phyloP scores from a whole-genome alignment of 1,140 invertebrate genomes.

The Drosophila pallidifrons region DNA sequence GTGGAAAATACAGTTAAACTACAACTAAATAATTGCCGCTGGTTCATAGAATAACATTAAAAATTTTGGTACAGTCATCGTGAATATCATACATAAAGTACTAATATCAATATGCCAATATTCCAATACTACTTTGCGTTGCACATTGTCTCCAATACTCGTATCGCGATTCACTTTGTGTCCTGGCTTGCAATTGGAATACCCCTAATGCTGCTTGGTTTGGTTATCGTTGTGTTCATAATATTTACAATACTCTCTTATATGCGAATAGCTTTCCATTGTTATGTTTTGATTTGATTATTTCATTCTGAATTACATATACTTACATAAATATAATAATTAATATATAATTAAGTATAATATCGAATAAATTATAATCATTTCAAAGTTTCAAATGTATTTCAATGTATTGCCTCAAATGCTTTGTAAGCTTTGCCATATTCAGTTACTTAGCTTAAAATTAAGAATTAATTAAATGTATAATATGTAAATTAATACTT shows the following conservation, averaged over 20 bases:
- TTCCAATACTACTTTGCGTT: conserved; percentile 47
- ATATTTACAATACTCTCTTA: conserved; percentile 62
- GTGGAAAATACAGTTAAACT: conserved; percentile 68
- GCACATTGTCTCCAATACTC: conserved; percentile 20
- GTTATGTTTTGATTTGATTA: conserved; percentile 48
- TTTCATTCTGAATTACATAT: conserved; percentile 28
- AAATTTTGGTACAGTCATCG: conserved; percentile 84
- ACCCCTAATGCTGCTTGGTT: conserved; percentile 62
- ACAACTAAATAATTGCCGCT: conserved; percentile 68
- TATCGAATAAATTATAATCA: conserved; percentile 33
- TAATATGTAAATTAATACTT: conserved; percentile 33
- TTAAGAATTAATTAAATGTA: conserved; percentile 34
- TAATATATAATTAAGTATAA: conserved; percentile 41
- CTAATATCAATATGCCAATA: conserved; percentile 29
- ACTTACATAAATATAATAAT: conserved; percentile 48
- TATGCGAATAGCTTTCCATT: conserved; percentile 41
- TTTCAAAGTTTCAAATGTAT: conserved; percentile 17
- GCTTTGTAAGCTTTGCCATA: conserved; percentile 82
- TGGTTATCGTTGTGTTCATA: conserved; percentile 41
- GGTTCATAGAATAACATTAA: conserved; percentile 70
- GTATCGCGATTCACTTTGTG: background rate
- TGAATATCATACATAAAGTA: conserved; percentile 33
- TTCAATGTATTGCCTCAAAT: conserved; percentile 75
- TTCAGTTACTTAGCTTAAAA: conserved; percentile 72
- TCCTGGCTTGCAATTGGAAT: conserved; percentile 22